Percentiles rank a stretch among this genome's conserved stretches.
Evolutionary conservation across 2,888 invertebrate genomes (phyloP).

Genomic region (Metallyticus violacea): DNA sequence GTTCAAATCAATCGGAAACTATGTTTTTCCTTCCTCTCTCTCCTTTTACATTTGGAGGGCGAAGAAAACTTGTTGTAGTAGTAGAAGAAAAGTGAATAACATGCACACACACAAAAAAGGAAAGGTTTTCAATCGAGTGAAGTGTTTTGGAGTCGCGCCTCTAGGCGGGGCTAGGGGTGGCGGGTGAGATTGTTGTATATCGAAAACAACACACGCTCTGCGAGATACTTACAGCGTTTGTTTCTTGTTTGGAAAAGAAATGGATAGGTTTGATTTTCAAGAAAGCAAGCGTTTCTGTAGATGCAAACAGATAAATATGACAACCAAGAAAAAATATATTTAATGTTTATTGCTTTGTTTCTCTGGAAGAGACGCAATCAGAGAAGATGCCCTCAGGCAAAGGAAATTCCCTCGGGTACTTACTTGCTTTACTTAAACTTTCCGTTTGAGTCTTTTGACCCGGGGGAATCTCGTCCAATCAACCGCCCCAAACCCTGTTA

Average conservation of each 20-base stretch:
- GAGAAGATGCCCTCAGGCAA: not conserved
- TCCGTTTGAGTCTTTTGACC: not conserved
- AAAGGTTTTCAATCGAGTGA: constrained; percentile 21
- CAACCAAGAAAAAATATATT: too few relatives aligned
- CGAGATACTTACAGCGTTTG: constrained; percentile 6
- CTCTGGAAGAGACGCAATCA: not conserved
- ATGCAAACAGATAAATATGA: not conserved
- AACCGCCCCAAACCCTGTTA: not conserved
- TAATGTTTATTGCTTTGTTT: not conserved
- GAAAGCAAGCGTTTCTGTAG: constrained; percentile 2
- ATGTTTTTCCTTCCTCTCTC: not conserved
- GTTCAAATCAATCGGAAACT: not conserved
- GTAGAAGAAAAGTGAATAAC: not conserved
- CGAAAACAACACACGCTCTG: constrained; percentile 6
- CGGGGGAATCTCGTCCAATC: not conserved
- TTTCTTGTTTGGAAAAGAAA: constrained; percentile 11
- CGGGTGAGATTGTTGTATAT: not conserved
- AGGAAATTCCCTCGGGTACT: not conserved
- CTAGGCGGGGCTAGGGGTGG: not conserved
- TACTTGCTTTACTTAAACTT: not conserved
- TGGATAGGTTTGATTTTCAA: constrained; percentile 25
- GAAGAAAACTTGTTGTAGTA: not conserved
- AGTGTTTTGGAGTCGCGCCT: not conserved
- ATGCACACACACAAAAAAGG: too few relatives aligned
- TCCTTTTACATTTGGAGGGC: too few relatives aligned